Base-by-base conservation (phyloP, 2,797 vertebrate genomes). In the Lates japonicus region DNA sequence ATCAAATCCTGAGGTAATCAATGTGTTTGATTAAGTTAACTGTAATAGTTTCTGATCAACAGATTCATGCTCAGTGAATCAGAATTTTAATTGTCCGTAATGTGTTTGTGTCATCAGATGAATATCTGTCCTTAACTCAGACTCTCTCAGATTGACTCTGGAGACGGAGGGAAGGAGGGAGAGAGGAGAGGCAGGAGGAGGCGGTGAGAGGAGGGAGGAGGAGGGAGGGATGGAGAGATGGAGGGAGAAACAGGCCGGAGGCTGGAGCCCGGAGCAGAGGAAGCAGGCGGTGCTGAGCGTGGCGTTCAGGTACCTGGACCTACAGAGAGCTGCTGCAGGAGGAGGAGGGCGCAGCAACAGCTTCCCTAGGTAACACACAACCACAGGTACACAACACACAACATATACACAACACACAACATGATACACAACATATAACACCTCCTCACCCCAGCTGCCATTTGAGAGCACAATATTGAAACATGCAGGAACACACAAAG, bases 251-350 rank as follows among this genome's bases (percentile, higher is more conserved):
- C 59, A 0, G 93, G 90, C n/a, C 87, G 58, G 10, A 76, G 11
- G 48, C 78, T 91, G 91, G 94, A 94, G n/a, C n/a, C n/a, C 0
- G 87, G 70, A 4, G 87, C 70, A 95, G 82, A 95, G 94, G 94
- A 99, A 98, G 90, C 96, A 96, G 87, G 97, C 97, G 0, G 97
- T 98, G 59, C 95, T 99, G 59, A 96, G 93, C 8, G 94, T 97
- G 81, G 96, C 97, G 25, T 96, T 98, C 77, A 95, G 97, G 29
- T 98, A 98, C 91, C 93, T 98, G 91, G 97, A 98, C 96, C 2
- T 98, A 98, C 94, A 95, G 97, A 84, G 97, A 98, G 69, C 95
- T 98, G 66, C 94, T 99, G 85, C 98, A 98, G 93, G 98, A 99
- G 93, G 97, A 99, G 86, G 97, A 70, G 95, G 97, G 90, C 70